These are phyloP conservation scores for Sterrhoptilus dennistouni DNA, from an alignment of 2,113 vertebrate genomes.

Conservation along the genomic window DNA sequence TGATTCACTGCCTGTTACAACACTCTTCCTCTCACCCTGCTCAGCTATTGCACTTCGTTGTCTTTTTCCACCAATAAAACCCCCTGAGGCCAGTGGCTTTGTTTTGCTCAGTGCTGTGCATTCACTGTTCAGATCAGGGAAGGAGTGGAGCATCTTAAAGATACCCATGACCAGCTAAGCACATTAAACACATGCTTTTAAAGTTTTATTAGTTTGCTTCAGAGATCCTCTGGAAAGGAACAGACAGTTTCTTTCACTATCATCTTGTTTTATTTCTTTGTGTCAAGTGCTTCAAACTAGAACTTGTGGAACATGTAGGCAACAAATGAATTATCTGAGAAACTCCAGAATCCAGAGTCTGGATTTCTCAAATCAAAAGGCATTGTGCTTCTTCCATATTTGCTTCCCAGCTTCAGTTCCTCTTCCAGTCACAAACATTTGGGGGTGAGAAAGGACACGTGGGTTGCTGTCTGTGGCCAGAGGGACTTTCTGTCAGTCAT, in stretches of 20 bases:
- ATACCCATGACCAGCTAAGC: neutral
- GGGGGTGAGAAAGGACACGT: neutral
- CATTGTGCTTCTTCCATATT: neutral
- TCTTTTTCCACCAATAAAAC: slow-evolving; percentile 1
- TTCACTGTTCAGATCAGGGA: neutral
- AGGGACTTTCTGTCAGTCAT: neutral
- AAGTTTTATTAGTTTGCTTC: neutral
- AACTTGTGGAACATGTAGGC: neutral
- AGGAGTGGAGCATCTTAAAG: slow-evolving; percentile 18
- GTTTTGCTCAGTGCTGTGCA: slow-evolving; percentile 12
- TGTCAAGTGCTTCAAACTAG: neutral
- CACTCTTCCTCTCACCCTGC: neutral
- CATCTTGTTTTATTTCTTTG: neutral
- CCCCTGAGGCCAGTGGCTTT: slow-evolving; percentile 16
- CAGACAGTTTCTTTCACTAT: neutral
- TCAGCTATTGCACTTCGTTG: neutral
- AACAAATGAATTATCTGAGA: neutral
- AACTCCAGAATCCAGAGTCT: neutral
- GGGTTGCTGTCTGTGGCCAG: neutral
- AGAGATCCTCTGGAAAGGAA: neutral
- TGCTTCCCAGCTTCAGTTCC: neutral
- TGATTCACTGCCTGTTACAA: slow-evolving; percentile 58
- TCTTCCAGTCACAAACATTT: neutral
- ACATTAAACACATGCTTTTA: neutral
- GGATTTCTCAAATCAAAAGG: neutral